These are phyloP conservation scores for Agonum fuliginosum DNA, from an alignment of 2,888 invertebrate species.

Conservation along the genomic window DNA sequence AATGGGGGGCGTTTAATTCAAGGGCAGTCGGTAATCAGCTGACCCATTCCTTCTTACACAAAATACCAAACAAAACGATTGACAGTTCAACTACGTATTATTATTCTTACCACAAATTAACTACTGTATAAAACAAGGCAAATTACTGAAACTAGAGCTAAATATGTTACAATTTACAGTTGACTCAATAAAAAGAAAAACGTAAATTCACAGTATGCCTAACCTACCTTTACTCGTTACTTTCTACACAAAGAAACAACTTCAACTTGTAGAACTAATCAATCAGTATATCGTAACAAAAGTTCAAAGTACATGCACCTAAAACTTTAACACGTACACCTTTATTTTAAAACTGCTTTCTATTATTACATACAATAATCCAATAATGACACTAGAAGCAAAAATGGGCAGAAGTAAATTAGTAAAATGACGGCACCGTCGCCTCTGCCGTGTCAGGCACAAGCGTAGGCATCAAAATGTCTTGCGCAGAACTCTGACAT, in stretches of 20 bases:
- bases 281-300: slow-evolving; percentile 54
- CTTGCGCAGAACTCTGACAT: slow-evolving; percentile 42
- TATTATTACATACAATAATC: slow-evolving; percentile 53
- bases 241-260: slow-evolving; percentile 59
- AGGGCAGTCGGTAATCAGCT: slow-evolving; percentile 58
- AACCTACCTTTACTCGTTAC: slow-evolving; percentile 69
- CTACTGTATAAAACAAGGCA: neutral
- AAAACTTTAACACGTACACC: slow-evolving; percentile 53
- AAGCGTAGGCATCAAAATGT: slow-evolving; percentile 55
- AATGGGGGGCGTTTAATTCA: slow-evolving; percentile 58
- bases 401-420: slow-evolving; percentile 57
- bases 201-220: slow-evolving; percentile 64
- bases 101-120: slow-evolving; percentile 30
- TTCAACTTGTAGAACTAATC: slow-evolving; percentile 51
- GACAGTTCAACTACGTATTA: slow-evolving; percentile 52
- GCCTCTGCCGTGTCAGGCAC: slow-evolving; percentile 59
- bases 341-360: slow-evolving; percentile 53
- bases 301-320: slow-evolving; percentile 55
- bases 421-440: slow-evolving; percentile 57
- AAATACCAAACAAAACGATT: slow-evolving; percentile 57
- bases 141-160: slow-evolving; percentile 21
- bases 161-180: slow-evolving; percentile 71
- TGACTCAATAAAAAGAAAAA: slow-evolving; percentile 68
- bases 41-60: slow-evolving; percentile 51
- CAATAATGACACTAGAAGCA: slow-evolving; percentile 56